A percentile compares a stretch with the other conserved stretches of the same genome.
phyloP scores from a whole-genome alignment of 2,797 vertebrate genomes.

The Lutjanus campechanus region DNA sequence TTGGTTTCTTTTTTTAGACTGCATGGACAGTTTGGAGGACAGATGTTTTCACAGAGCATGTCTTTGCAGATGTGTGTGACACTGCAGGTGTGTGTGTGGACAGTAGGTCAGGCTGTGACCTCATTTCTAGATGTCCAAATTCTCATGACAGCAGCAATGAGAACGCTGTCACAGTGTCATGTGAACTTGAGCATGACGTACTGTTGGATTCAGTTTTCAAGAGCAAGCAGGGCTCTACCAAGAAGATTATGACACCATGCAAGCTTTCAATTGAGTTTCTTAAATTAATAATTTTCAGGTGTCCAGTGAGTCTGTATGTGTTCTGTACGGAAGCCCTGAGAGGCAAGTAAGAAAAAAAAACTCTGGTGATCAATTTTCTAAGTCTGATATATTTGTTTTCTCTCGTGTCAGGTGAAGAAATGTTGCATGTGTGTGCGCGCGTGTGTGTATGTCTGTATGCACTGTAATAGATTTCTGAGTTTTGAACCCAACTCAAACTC shows the following conservation, averaged over 20 bases:
- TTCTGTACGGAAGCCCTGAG: not conserved
- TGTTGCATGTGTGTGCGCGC: too few relatives aligned
- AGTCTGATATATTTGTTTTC: too few relatives aligned
- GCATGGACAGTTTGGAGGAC: not conserved
- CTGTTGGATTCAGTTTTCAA: conserved; percentile 32
- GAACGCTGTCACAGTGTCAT: conserved; percentile 37
- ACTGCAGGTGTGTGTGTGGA: conserved; percentile 22
- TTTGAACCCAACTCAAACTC: too few relatives aligned
- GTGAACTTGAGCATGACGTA: conserved; percentile 45
- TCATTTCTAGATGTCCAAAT: conserved; percentile 10
- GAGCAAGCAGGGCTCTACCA: not conserved
- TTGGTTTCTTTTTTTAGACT: too few relatives aligned
- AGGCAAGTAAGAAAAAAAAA: too few relatives aligned
- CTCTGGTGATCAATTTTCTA: too few relatives aligned
- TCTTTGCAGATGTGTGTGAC: conserved; percentile 3
- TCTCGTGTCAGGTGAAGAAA: too few relatives aligned
- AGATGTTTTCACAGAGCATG: not conserved
- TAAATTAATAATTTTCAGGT: not conserved
- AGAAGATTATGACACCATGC: not conserved
- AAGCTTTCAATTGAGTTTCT: not conserved
- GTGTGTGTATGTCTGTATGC: too few relatives aligned
- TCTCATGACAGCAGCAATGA: conserved; percentile 46
- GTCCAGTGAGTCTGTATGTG: not conserved
- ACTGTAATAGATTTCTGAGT: too few relatives aligned
- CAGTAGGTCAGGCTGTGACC: conserved; percentile 15